These are phyloP conservation scores for Pollicipes pollicipes DNA, from an alignment of 1,140 invertebrate species.

Conservation along the genomic window DNA sequence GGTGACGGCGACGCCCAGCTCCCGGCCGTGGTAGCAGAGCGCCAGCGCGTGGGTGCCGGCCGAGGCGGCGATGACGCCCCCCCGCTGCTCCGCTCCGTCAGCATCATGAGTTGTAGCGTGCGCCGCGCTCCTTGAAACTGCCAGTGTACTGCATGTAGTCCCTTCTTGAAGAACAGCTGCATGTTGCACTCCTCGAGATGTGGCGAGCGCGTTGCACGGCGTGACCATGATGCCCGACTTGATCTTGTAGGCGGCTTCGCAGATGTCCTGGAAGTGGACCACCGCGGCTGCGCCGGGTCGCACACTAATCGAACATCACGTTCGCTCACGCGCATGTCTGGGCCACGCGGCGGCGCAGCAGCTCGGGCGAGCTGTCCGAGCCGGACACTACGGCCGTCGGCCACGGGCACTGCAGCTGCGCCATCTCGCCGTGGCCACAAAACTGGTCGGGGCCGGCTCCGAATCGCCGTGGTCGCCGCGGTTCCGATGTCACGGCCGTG, in stretches of 20 bases:
- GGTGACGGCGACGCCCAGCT: constrained; percentile 61
- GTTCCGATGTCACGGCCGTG: neutral
- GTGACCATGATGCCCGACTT: constrained; percentile 62
- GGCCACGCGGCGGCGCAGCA: neutral
- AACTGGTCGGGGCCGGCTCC: neutral
- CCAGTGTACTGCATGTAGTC: constrained; percentile 82
- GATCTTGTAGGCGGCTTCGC: constrained; percentile 72
- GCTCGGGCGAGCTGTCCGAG: neutral
- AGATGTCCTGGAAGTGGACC: constrained; percentile 70
- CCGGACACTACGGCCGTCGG: neutral
- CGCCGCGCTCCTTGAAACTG: constrained; percentile 69
- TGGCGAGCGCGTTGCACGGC: constrained; percentile 61
- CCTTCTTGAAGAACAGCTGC: constrained; percentile 79
- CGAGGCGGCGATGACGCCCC: constrained; percentile 77
- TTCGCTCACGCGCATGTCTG: neutral
- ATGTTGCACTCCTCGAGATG: constrained; percentile 56
- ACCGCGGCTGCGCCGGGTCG: constrained; percentile 51
- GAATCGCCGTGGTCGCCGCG: neutral
- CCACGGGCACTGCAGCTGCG: neutral
- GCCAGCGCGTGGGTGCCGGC: constrained; percentile 82
- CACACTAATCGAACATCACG: constrained; percentile 44
- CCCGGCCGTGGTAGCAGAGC: constrained; percentile 66
- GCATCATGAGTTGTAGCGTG: constrained; percentile 48
- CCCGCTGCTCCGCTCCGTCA: constrained; percentile 46
- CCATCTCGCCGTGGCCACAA: neutral